Evolutionary conservation across 1,140 invertebrate species (phyloP), one percentile per base, ranked within the genome.

Genomic region (Aphidius gifuensis): DNA sequence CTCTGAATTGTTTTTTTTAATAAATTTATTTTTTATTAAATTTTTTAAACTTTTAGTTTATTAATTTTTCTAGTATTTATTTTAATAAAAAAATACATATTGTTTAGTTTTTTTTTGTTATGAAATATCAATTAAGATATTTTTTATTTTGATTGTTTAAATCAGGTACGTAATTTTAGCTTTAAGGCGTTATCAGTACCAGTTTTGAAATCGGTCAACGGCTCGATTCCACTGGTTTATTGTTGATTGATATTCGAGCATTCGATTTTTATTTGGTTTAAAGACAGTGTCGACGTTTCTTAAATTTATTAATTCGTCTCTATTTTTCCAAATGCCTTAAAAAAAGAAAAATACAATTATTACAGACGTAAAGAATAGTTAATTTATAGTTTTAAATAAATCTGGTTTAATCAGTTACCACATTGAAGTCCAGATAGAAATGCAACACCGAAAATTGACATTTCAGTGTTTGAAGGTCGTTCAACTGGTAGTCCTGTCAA

Each of bases 361-460:
- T 60, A 61, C 43, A 61, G 53, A 6, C 43, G 43, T 9, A 9
- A 44, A 44, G 43, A 44, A 11, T 44, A 9, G 0, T 5, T 48
- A 48, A 48, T 5, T 9, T 16, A 21, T 48, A 16, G 1, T 9
- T 48, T 48, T 11, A 9, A 8, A 21, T 23, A 32, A 21, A 50
- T 5, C 40, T 53, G 11, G 39, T 9, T 53, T 6, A 21, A 46
- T 67, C 50, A 54, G 71, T 73, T 78, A 89, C 92, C 92, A 73
- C 83, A 79, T 64, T 86, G 86, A 42, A 94, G 73, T n/a, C 93
- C 93, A 6, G 92, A 90, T 44, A 95, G 73, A 72, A 88, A 92
- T 0, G 91, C 89, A 64, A 87, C 90, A 0, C 94, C 94, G 42
- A 93, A 80, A 48, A 87, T 86, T 11, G 92, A 89, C 81, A 90